Conservation (phyloP, 2,888 invertebrate genomes). For the Eudemis profundana region DNA sequence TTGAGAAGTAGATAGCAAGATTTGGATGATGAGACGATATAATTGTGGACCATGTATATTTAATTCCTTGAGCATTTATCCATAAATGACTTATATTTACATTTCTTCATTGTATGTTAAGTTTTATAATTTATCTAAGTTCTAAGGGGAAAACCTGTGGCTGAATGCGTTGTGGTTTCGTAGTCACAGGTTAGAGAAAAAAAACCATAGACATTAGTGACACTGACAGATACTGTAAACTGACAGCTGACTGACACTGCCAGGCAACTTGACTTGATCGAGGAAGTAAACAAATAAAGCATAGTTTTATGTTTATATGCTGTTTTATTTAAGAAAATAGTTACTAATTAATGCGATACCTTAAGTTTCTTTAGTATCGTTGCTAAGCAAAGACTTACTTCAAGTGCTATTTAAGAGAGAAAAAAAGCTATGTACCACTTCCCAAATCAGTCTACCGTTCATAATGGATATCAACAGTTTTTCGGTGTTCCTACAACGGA, state of each 20-base stretch:
- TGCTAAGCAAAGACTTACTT: not conserved
- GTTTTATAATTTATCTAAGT: constrained; percentile 8
- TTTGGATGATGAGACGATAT: not conserved
- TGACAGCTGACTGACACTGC: constrained; percentile 6
- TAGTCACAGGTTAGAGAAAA: constrained; percentile 1
- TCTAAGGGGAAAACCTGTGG: not conserved
- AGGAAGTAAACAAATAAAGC: constrained; percentile 31
- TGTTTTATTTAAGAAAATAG: constrained; percentile 12
- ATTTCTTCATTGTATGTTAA: not conserved
- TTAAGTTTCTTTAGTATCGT: not conserved
- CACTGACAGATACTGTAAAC: constrained; percentile 21
- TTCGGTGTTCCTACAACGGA: constrained; percentile 43
- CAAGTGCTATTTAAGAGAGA: not conserved
- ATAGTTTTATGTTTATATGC: constrained; percentile 5
- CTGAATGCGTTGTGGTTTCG: not conserved
- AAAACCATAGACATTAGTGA: not conserved
- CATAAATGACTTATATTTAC: constrained; percentile 2
- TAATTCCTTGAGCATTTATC: constrained; percentile 15
- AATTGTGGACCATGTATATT: constrained; percentile 8
- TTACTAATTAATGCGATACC: not conserved
- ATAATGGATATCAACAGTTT: constrained; percentile 52
- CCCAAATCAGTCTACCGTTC: constrained; percentile 67
- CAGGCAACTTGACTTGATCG: not conserved
- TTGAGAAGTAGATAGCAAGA: constrained; percentile 64
- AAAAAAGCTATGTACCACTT: constrained; percentile 53